Evolutionary conservation across 2,797 vertebrate species (phyloP), one percentile per base, ranked within the genome.

Genomic region (Benthosema pterotum): DNA sequence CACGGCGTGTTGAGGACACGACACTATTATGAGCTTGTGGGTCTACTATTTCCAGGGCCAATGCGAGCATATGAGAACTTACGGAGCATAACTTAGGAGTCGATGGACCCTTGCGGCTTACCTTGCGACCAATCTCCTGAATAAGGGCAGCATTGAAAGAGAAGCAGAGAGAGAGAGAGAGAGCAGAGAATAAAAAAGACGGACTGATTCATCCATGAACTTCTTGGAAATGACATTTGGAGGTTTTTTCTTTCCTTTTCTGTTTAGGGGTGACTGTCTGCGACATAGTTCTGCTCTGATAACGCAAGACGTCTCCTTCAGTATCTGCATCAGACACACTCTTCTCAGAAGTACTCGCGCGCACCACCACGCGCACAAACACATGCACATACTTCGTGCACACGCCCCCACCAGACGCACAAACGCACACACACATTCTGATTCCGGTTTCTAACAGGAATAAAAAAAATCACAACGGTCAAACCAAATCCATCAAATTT

Each of bases 61-160:
- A 9, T 8, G 32, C 6, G 32, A n/a, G 9, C 32, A 8, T 8
- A 1, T 5, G 1, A 32, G 32, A 8, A 8, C 32, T 0, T 8
- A 32, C 32, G 32, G 1, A 32, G 32, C 32, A 32, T 32, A 2
- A 32, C 7, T 32, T 32, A 32, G 32, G 32, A 32, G 5, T 9
- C 1, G 32, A 32, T 6, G 32, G 9, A 6, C 50, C 13, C 22
- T n/a, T n/a, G n/a, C n/a, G 60, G 68, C 95, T 95, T 93, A 96
- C 95, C 93, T 94, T 93, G 14, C 67, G 72, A 81, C 91, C 92
- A 78, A 94, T 71, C 43, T 95, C 93, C 95, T 96, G 91, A 83
- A 93, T 90, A 88, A 89, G 86, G 85, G 28, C 55, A 63, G 79
- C 78, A 79, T 71, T 69, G 51, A 63, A 67, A 75, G 48, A 67